Percentiles rank a stretch among this genome's conserved stretches.
These are phyloP conservation scores for Aptenodytes forsteri DNA, from an alignment of 2,113 vertebrate genomes.

Conservation along the genomic window DNA sequence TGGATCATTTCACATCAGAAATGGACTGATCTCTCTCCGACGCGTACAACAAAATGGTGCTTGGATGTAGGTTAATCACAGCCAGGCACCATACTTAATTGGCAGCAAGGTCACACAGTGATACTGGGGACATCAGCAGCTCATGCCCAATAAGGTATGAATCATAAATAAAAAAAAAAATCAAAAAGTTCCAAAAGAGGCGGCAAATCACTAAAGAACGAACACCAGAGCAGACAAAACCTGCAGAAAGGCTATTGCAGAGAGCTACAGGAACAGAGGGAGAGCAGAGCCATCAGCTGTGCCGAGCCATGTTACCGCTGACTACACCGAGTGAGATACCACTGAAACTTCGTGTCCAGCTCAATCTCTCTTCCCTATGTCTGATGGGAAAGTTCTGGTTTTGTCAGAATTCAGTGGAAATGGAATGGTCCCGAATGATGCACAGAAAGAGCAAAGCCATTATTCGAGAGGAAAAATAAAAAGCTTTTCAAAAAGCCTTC, in stretches of 20 bases:
- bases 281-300: not conserved
- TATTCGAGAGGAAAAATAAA: not conserved
- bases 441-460: not conserved
- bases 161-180: not conserved
- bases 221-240: not conserved
- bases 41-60: not conserved
- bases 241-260: not conserved
- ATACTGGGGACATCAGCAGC: not conserved
- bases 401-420: not conserved
- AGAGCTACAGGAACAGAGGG: not conserved
- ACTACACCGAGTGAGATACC: fast-evolving
- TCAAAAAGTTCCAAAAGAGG: not conserved
- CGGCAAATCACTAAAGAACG: fast-evolving
- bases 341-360: not conserved
- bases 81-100: not conserved
- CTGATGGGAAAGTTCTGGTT: not conserved
- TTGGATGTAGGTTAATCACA: not conserved
- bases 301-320: not conserved
- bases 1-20: not conserved
- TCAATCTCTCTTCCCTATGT: fast-evolving
- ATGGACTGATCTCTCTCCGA: not conserved
- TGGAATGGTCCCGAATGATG: fast-evolving
- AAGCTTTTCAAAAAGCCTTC: not conserved
- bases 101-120: not conserved
- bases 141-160: fast-evolving